phyloP scores from a whole-genome alignment of 1,140 invertebrate species.

The Polyergus mexicanus region DNA sequence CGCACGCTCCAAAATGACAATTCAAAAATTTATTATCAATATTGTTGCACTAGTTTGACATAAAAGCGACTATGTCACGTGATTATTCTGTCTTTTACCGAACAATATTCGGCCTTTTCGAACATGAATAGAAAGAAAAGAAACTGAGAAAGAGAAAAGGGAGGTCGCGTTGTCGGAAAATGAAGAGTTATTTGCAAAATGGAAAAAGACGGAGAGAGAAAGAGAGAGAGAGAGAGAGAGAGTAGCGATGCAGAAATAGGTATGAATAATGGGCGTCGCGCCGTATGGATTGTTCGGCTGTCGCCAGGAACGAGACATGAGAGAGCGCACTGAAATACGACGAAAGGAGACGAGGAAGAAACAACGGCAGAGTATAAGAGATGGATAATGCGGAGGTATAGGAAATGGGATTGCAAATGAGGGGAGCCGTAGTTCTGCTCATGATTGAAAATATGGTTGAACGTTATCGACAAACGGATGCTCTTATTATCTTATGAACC shows the following conservation, averaged over 20 bases:
- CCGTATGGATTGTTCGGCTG: constrained; percentile 54
- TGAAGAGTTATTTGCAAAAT: constrained; percentile 63
- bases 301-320: constrained; percentile 47
- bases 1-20: not conserved
- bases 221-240: too few relatives aligned
- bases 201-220: not conserved
- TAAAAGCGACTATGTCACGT: not conserved
- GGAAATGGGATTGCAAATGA: constrained; percentile 77
- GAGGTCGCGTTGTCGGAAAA: constrained; percentile 37
- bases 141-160: constrained; percentile 25
- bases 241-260: constrained; percentile 56
- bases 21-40: not conserved
- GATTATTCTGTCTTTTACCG: not conserved
- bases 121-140: constrained; percentile 31
- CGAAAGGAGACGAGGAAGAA: constrained; percentile 28
- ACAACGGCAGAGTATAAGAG: constrained; percentile 38
- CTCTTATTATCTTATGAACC: constrained; percentile 66
- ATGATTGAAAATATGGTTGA: constrained; percentile 58
- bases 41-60: not conserved
- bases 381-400: constrained; percentile 71
- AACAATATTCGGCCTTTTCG: not conserved
- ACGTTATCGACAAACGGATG: constrained; percentile 45
- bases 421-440: constrained; percentile 54
- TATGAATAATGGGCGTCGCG: constrained; percentile 69
- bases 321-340: not conserved